Percentiles rank a stretch among this genome's conserved stretches.
Conservation (phyloP, 2,797 vertebrate genomes). For the Poecilia wingei region DNA sequence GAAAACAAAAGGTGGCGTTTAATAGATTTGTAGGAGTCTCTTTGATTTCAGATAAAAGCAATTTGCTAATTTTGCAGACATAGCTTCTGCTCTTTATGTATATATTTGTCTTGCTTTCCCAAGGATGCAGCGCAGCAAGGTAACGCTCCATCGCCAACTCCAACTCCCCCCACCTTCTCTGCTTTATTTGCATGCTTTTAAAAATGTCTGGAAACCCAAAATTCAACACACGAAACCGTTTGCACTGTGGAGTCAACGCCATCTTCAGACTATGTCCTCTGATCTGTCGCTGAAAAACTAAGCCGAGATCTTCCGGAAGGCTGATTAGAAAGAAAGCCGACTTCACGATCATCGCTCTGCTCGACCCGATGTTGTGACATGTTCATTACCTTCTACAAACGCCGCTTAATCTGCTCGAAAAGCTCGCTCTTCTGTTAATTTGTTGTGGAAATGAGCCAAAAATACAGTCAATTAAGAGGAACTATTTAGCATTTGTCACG, state of each 20-base stretch:
- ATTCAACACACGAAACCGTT: constrained; percentile 9
- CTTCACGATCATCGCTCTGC: constrained; percentile 62
- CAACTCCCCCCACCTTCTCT: constrained; percentile 11
- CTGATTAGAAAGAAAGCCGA: constrained; percentile 74
- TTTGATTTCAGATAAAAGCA: constrained; percentile 83
- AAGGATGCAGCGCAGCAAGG: constrained; percentile 59
- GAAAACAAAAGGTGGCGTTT: constrained; percentile 77
- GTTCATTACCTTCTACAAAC: constrained; percentile 64
- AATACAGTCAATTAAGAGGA: constrained; percentile 67
- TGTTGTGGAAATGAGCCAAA: constrained; percentile 67
- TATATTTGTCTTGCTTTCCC: constrained; percentile 63
- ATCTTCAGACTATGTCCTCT: constrained; percentile 25
- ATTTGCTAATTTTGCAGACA: constrained; percentile 69
- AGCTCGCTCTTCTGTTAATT: constrained; percentile 61
- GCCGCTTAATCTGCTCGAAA: constrained; percentile 61
- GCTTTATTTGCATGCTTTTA: constrained; percentile 46
- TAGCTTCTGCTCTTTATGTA: constrained; percentile 45
- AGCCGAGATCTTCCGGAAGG: constrained; percentile 61
- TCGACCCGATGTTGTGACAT: constrained; percentile 65
- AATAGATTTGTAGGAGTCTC: constrained; percentile 71
- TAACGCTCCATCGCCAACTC: constrained; percentile 39
- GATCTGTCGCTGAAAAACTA: constrained; percentile 47
- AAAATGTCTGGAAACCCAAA: constrained; percentile 35
- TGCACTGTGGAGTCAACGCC: constrained; percentile 7
- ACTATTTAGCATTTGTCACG: constrained; percentile 53